Base-by-base conservation (phyloP, 2,797 vertebrate genomes). In the Toxotes lorentzi region DNA sequence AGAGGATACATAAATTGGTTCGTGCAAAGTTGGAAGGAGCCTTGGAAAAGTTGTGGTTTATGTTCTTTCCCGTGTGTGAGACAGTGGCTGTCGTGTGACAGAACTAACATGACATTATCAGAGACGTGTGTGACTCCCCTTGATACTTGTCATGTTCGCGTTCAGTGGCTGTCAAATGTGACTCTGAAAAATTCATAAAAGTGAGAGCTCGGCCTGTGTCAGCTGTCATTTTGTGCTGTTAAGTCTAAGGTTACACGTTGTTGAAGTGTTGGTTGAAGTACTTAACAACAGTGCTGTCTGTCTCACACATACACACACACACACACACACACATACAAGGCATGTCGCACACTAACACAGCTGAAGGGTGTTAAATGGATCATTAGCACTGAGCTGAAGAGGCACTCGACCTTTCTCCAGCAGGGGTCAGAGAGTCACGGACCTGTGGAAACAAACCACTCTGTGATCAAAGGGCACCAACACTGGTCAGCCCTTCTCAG, bases 321-420 rank as follows among this genome's bases (percentile, higher is more conserved):
- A 65, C 65, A 65, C 68, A 62, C 35, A 62, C 74, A 62, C 40
- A 78, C 14, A 48, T 17, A 74, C 24, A 8, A 63, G 34, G 61
- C 64, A 30, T 57, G 61, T 73, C 80, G 79, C 83, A 88, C 86
- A 81, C 78, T 27, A 60, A 81, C 83, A 79, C 73, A 50, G 83
- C 79, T 80, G 14, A 82, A 89, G 90, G 94, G 93, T 92, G 95
- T 97, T 97, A 97, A 97, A 97, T 76, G 95, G 94, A 93, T 97
- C 96, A 97, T 97, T 98, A 96, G 95, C 96, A 93, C 95, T 83
- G 93, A 93, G 95, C 94, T 91, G 93, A 94, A 91, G 93, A 94
- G 91, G 92, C 80, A 83, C 89, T 90, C 65, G 9, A 88, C 90
- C 90, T 87, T 81, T 84, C 76, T 38, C 90, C 91, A 88, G 94